Percentiles rank a stretch among this genome's conserved stretches.
Conservation (phyloP, 2,113 vertebrate genomes). For the Ramphastos sulfuratus region DNA sequence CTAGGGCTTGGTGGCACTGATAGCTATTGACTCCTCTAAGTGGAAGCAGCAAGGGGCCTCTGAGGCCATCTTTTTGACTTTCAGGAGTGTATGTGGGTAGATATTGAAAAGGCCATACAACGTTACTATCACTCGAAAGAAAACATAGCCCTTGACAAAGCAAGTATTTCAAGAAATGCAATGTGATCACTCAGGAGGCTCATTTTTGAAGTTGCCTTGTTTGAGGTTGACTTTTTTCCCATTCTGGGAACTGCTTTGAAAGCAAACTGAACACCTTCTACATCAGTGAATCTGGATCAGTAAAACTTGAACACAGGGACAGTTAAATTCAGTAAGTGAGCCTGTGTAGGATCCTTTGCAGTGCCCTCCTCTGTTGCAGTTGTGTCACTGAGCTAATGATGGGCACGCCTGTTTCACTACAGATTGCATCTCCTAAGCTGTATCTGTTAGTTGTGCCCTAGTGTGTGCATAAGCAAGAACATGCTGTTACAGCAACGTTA, state of each 20-base stretch:
- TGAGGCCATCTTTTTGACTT: background rate
- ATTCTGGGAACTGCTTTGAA: background rate
- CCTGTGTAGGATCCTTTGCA: background rate
- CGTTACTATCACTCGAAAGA: background rate
- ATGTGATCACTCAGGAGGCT: background rate
- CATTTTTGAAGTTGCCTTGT: background rate
- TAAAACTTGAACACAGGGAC: background rate
- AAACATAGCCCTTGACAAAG: background rate
- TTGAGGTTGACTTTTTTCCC: background rate
- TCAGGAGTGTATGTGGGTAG: background rate
- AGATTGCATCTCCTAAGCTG: background rate
- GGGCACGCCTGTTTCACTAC: background rate
- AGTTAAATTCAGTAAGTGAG: background rate
- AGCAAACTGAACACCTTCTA: background rate
- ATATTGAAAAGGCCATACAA: background rate
- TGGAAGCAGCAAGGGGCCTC: background rate
- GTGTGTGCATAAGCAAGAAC: background rate
- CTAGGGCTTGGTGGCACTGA: background rate
- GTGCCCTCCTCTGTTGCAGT: background rate
- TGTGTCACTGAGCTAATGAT: background rate
- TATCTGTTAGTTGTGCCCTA: background rate
- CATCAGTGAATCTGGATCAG: background rate
- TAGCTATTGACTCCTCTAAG: background rate
- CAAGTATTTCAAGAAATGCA: background rate
- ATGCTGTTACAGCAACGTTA: conserved; percentile 75